Evolutionary conservation across 2,888 invertebrate genomes (phyloP).

Genomic region (Halictus quadricinctus): DNA sequence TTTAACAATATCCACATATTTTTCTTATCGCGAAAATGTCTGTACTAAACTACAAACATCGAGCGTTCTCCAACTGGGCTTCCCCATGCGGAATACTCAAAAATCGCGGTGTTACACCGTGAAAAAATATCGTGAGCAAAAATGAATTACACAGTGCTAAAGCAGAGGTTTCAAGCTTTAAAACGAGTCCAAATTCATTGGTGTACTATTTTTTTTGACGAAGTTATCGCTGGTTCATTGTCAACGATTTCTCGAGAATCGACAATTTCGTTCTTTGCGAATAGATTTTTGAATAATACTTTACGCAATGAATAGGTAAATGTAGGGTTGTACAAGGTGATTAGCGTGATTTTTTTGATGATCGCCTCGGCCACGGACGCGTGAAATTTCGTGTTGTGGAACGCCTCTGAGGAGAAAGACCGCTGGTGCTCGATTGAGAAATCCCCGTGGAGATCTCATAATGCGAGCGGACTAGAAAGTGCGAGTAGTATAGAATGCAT

Average conservation of each 20-base stretch:
- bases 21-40: no score
- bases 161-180: no score
- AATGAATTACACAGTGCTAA: no score
- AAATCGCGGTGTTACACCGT: no score
- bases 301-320: not conserved
- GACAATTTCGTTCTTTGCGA: not conserved
- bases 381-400: constrained; percentile 34
- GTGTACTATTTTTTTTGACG: not conserved
- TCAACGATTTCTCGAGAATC: no score
- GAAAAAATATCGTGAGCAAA: no score
- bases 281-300: not conserved
- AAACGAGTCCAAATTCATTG: no score
- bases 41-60: no score
- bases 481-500: constrained; percentile 47
- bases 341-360: not conserved
- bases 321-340: not conserved
- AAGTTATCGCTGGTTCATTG: not conserved
- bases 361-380: constrained; percentile 10
- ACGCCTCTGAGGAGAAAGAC: constrained; percentile 27
- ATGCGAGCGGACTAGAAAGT: constrained; percentile 62
- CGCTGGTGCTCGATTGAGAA: constrained; percentile 40
- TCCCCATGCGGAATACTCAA: no score
- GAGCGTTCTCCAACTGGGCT: no score
- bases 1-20: no score
- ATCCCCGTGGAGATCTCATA: constrained; percentile 51